Conservation (phyloP, 1,140 invertebrate genomes). For the Papilio helenus region DNA sequence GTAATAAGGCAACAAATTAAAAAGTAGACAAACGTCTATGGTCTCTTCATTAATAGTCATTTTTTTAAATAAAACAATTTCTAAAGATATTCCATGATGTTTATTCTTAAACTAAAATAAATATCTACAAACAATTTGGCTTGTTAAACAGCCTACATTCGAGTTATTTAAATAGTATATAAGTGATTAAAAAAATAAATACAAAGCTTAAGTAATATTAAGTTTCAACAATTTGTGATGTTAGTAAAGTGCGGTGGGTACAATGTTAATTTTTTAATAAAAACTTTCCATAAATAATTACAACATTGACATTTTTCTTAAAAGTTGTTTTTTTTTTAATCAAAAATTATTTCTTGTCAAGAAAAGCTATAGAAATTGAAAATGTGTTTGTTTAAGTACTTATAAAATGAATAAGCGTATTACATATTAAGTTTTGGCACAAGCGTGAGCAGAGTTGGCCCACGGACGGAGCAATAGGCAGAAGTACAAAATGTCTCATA, state of each 20-base stretch:
- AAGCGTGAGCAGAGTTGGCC: constrained; percentile 35
- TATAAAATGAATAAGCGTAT: not conserved
- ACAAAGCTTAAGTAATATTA: not conserved
- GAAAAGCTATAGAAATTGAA: too few relatives aligned
- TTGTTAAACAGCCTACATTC: constrained; percentile 36
- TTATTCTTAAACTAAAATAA: constrained; percentile 36
- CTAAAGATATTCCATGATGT: not conserved
- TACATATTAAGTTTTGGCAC: constrained; percentile 33
- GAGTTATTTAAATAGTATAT: not conserved
- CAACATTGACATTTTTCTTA: not conserved
- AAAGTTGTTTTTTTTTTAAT: too few relatives aligned
- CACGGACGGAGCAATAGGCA: constrained; percentile 28
- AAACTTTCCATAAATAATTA: not conserved
- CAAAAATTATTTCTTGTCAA: too few relatives aligned
- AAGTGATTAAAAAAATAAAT: constrained; percentile 2
- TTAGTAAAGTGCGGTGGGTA: not conserved
- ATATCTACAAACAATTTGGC: constrained; percentile 37
- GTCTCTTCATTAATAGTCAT: not conserved
- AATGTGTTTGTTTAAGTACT: not conserved
- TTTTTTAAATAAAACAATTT: constrained; percentile 36
- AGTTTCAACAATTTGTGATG: constrained; percentile 3
- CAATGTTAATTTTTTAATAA: not conserved
- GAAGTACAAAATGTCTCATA: not conserved
- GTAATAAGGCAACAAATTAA: not conserved
- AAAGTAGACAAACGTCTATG: not conserved